phyloP scores from a whole-genome alignment of 2,888 invertebrate genomes.

The Hypselothyrea guttata region DNA sequence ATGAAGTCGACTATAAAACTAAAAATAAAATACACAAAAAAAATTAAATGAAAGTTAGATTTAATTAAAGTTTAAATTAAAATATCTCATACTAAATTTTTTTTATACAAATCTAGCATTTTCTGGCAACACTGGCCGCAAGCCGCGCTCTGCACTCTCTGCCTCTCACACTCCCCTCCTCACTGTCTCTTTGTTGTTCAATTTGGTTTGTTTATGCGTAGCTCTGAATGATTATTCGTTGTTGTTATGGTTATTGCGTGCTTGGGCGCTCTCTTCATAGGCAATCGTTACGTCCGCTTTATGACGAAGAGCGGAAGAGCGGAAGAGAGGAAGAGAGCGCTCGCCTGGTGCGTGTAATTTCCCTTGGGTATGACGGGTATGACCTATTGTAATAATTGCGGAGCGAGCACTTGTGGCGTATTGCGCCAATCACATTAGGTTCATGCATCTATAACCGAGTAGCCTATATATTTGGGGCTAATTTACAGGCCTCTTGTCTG shows the following conservation, averaged over 20 bases:
- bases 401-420: constrained; percentile 35
- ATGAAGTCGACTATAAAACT: no score
- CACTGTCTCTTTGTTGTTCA: constrained; percentile 44
- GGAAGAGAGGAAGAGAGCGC: constrained; percentile 7
- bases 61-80: no score
- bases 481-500: constrained; percentile 22
- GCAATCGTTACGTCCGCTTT: constrained; percentile 39
- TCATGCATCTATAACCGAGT: constrained; percentile 3
- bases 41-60: no score
- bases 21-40: no score
- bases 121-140: no score
- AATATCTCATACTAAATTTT: no score
- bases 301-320: no score
- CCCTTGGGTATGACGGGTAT: constrained; percentile 30
- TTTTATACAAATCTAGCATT: no score
- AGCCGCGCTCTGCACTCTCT: constrained; percentile 8
- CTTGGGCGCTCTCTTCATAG: constrained; percentile 45
- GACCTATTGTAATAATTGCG: constrained; percentile 38
- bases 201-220: constrained; percentile 64
- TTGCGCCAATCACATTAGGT: constrained; percentile 31
- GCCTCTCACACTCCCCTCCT: no score
- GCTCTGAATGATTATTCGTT: constrained; percentile 31
- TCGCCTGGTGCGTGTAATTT: constrained; percentile 26
- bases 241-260: constrained; percentile 36
- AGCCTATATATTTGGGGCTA: constrained; percentile 20